Percentiles rank a stretch among this genome's conserved stretches.
These are phyloP conservation scores for Chelonoidis abingdonii DNA, from an alignment of 2,113 vertebrate species.

Conservation along the genomic window DNA sequence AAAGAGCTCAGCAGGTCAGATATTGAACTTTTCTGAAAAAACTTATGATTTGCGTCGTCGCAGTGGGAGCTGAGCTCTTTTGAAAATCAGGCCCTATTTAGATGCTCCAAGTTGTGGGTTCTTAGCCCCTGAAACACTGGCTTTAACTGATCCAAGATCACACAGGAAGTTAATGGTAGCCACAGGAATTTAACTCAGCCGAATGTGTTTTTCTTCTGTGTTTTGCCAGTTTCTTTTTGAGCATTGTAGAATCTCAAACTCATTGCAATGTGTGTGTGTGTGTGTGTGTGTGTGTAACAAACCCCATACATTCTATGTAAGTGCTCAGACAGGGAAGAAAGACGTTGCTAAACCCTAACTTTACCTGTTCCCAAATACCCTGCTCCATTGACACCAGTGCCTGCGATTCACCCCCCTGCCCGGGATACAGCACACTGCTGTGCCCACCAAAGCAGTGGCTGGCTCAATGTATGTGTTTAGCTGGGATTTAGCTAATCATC, in stretches of 20 bases:
- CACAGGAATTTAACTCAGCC: background rate
- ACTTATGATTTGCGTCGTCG: background rate
- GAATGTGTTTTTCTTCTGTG: background rate
- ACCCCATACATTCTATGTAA: too few relatives aligned
- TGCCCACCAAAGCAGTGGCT: background rate
- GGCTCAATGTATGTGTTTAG: background rate
- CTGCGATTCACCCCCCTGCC: background rate
- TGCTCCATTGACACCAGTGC: background rate
- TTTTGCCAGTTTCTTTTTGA: slow-evolving; percentile 16
- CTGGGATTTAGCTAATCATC: slow-evolving; percentile 31
- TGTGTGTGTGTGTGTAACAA: background rate
- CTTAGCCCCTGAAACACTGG: background rate
- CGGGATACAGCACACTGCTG: background rate
- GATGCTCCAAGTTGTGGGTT: background rate
- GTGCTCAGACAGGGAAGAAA: background rate
- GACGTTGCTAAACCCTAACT: background rate
- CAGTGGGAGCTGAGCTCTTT: background rate
- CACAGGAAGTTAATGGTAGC: background rate
- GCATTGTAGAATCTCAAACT: background rate
- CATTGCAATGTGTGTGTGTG: rapidly evolving
- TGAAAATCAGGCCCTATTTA: background rate
- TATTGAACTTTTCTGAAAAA: background rate
- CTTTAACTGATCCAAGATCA: background rate
- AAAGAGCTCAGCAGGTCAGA: too few relatives aligned
- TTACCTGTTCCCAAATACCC: background rate